phyloP scores from a whole-genome alignment of 2,888 invertebrate genomes.

The Stenoptilia bipunctidactyla region DNA sequence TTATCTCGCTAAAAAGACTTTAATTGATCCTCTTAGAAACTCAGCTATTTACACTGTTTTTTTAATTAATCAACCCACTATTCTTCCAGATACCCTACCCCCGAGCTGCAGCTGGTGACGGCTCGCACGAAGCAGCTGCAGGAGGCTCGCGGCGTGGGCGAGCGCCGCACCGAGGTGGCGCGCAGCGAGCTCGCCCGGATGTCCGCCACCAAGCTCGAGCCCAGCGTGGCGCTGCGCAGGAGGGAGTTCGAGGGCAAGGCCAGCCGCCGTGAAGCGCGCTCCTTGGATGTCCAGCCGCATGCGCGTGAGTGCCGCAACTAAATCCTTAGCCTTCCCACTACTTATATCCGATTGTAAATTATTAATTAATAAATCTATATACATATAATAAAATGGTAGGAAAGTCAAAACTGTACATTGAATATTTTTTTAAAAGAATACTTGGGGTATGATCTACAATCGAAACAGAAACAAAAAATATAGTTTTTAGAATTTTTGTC shows the following conservation, averaged over 20 bases:
- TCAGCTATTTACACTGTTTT: no score
- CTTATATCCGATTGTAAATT: no score
- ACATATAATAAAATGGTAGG: no score
- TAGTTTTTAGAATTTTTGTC: no score
- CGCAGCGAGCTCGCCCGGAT: slow-evolving; percentile 77
- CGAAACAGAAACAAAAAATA: no score
- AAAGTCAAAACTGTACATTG: no score
- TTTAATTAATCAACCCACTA: no score
- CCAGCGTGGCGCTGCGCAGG: slow-evolving; percentile 80
- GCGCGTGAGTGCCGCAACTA: slow-evolving; percentile 25
- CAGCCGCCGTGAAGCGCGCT: slow-evolving; percentile 51
- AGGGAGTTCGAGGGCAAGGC: slow-evolving; percentile 78
- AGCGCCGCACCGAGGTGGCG: slow-evolving; percentile 76
- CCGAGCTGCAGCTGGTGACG: slow-evolving; percentile 77
- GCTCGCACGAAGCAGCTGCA: slow-evolving; percentile 82
- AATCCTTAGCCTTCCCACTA: not conserved
- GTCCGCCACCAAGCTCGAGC: slow-evolving; percentile 76
- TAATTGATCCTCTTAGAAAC: no score
- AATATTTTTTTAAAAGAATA: no score
- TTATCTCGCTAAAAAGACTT: no score
- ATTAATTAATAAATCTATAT: no score
- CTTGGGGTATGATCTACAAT: no score
- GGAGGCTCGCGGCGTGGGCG: slow-evolving; percentile 73
- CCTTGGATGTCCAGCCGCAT: slow-evolving; percentile 56
- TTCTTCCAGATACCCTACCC: slow-evolving; percentile 44